A percentile compares a stretch with the other conserved stretches of the same genome.
phyloP scores from a whole-genome alignment of 2,888 invertebrate genomes.

The Caradrina clavipalpis region DNA sequence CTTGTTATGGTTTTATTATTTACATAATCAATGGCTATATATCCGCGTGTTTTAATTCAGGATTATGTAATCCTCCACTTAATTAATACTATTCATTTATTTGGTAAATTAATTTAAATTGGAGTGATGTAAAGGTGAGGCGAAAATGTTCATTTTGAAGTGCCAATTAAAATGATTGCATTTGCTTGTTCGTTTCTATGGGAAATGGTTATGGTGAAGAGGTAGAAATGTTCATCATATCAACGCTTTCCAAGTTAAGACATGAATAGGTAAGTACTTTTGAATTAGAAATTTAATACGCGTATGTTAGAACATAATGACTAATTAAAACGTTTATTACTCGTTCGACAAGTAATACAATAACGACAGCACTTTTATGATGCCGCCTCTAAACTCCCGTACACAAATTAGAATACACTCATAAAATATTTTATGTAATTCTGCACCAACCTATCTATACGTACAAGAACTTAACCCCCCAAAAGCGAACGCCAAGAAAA shows the following conservation, averaged over 20 bases:
- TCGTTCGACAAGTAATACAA: slow-evolving; percentile 6
- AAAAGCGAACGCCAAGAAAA: slow-evolving; percentile 43
- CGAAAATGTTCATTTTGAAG: neutral
- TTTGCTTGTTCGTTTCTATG: neutral
- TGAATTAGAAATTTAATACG: neutral
- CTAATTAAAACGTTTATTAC: slow-evolving; percentile 21
- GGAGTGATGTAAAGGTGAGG: neutral
- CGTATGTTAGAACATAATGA: neutral
- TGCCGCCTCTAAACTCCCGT: neutral
- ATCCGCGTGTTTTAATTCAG: slow-evolving; percentile 20
- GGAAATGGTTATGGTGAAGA: neutral
- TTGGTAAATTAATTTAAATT: slow-evolving; percentile 38
- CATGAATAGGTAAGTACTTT: neutral
- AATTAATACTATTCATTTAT: slow-evolving; percentile 19
- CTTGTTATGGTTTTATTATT: slow-evolving; percentile 62
- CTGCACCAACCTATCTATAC: neutral
- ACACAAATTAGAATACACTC: slow-evolving; percentile 14
- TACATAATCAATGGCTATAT: slow-evolving; percentile 53
- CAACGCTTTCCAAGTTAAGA: neutral
- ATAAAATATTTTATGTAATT: slow-evolving; percentile 16
- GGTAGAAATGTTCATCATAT: neutral
- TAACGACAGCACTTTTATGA: slow-evolving; percentile 7
- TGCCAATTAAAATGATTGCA: slow-evolving; percentile 2
- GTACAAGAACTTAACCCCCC: slow-evolving; percentile 12
- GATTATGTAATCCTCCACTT: slow-evolving; percentile 22